A percentile compares a stretch with the other conserved stretches of the same genome.
Conservation (phyloP, 2,888 invertebrate species). For the Eugnorisma glareosa region DNA sequence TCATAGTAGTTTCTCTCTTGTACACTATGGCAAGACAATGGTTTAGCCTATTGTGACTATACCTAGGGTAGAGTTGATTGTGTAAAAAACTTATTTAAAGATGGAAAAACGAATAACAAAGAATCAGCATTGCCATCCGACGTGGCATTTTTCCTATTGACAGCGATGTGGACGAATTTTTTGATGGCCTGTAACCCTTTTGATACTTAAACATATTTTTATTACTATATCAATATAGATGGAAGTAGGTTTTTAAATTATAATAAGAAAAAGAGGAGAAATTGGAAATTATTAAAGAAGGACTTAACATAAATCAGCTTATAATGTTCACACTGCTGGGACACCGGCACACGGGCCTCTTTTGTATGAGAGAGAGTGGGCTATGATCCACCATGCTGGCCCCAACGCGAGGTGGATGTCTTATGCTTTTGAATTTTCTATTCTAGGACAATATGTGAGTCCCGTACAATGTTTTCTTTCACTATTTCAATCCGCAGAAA, state of each 20-base stretch:
- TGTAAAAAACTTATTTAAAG: background rate
- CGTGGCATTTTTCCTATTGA: too few species aligned
- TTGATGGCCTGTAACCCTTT: too few species aligned
- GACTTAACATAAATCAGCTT: background rate
- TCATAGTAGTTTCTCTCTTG: background rate
- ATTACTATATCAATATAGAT: too few species aligned
- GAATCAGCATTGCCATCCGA: too few species aligned
- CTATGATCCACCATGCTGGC: background rate
- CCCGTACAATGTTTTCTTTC: background rate
- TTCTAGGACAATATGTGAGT: background rate
- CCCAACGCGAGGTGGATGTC: background rate
- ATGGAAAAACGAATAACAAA: background rate
- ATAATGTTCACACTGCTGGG: background rate
- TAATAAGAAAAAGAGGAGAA: background rate
- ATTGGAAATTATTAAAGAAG: background rate
- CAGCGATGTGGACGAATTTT: too few species aligned
- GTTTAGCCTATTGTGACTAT: background rate
- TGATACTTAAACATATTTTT: too few species aligned
- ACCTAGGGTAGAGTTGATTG: too few species aligned
- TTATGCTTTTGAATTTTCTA: background rate
- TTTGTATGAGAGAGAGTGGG: background rate
- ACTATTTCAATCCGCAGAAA: background rate
- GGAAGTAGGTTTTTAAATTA: background rate
- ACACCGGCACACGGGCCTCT: background rate
- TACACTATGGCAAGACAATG: background rate